Base-by-base conservation (phyloP, 2,113 vertebrate genomes). In the Syngnathus scovelli region DNA sequence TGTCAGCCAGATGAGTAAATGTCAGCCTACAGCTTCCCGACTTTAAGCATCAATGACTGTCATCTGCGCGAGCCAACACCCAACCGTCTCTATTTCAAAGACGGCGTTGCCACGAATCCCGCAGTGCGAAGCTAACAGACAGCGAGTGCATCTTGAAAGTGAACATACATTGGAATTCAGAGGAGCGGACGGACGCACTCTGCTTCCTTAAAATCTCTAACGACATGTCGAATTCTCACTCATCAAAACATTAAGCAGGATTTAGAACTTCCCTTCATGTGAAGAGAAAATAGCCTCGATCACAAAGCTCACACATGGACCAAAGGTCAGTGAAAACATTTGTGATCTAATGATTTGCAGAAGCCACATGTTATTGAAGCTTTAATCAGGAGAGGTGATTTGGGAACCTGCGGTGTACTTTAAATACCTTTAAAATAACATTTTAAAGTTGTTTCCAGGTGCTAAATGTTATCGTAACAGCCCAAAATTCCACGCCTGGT, bases 81-180 rank as follows among this genome's bases (percentile, higher is more conserved):
- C 86, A 83, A 61, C 71, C 71, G 61, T 83, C 85, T 83, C 78
- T 48, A 79, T 85, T 87, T 89, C 85, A 86, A 85, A 86, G 83
- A 68, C 44, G 1, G 65, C 71, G 66, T 54, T 58, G 39, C 72
- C 83, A 70, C 83, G 81, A 85, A 81, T 84, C 81, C 78, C 76
- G 75, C 19, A 55, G 73, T 79, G 80, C 80, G 75, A 82, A 75
- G 75, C 72, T 82, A 77, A 78, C 78, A 81, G 79, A 84, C 78
- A 75, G 72, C 55, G 68, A 72, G 67, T 52, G 41, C 19, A 44
- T 76, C 70, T 79, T 85, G 75, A 79, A 70, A 77, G 68, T 39
- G 3, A 68, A 74, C 46, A 75, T 60, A 62, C 27, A 56, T 39
- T 64, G 46, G 52, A 80, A 80, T 67, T 61, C 27, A 76, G 72